phyloP scores from a whole-genome alignment of 2,888 invertebrate species.

The Rutpela maculata region DNA sequence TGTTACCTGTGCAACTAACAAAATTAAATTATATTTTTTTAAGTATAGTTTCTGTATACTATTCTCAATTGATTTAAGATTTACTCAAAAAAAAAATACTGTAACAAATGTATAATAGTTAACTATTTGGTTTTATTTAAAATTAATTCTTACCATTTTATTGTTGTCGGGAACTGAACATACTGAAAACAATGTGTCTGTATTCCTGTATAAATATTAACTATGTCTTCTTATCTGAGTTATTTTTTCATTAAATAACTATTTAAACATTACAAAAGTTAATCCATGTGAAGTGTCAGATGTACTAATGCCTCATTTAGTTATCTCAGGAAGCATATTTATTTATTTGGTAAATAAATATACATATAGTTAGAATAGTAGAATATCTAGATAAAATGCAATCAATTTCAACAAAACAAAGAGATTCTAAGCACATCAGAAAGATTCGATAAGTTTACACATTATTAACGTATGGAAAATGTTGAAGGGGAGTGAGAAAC shows the following conservation, averaged over 20 bases:
- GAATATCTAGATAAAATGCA: no score
- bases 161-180: slow-evolving; percentile 7
- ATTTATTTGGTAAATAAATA: no score
- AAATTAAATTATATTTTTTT: no score
- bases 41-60: no score
- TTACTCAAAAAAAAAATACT: neutral
- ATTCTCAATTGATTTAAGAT: no score
- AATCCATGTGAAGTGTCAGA: neutral
- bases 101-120: neutral
- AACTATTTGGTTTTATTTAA: neutral
- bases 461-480: neutral
- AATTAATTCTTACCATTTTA: slow-evolving; percentile 24
- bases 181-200: neutral
- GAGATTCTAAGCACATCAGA: no score
- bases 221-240: neutral
- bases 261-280: neutral
- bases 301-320: neutral
- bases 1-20: no score
- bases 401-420: no score
- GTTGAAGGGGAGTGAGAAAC: neutral
- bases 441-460: no score
- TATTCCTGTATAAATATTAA: neutral
- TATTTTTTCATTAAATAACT: neutral
- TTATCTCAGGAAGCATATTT: no score
- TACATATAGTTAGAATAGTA: no score